These are phyloP conservation scores for Erebia palarica DNA, from an alignment of 2,888 invertebrate species.

Conservation along the genomic window DNA sequence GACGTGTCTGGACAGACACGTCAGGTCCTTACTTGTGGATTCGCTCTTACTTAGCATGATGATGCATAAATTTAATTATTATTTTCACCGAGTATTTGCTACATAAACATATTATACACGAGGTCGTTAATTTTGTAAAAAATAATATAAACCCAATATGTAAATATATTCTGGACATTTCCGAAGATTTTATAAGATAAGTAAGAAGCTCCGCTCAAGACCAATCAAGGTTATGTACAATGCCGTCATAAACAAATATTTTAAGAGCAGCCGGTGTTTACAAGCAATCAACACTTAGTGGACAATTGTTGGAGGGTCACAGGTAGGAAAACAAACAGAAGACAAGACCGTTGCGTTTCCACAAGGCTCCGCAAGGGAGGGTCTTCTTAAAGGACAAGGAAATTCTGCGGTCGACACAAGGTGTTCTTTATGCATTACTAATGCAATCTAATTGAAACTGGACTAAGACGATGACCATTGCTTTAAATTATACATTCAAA, in stretches of 20 bases:
- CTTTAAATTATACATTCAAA: slow-evolving; percentile 61
- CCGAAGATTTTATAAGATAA: background rate
- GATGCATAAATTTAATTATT: background rate
- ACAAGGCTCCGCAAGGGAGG: slow-evolving; percentile 55
- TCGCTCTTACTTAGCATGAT: no score
- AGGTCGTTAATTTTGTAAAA: background rate
- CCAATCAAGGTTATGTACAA: slow-evolving; percentile 29
- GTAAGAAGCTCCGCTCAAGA: background rate
- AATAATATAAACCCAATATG: background rate
- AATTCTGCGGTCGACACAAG: slow-evolving; percentile 63
- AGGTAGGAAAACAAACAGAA: slow-evolving; percentile 77
- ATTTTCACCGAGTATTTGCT: background rate
- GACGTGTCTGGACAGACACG: no score
- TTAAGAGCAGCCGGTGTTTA: slow-evolving; percentile 71
- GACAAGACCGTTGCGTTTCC: slow-evolving; percentile 64
- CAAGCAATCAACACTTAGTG: slow-evolving; percentile 80
- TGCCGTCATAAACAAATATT: slow-evolving; percentile 54
- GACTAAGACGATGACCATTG: slow-evolving; percentile 65
- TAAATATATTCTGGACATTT: background rate
- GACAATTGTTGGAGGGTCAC: slow-evolving; percentile 74
- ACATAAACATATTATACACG: background rate
- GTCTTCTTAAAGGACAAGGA: slow-evolving; percentile 74
- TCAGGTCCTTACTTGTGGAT: no score
- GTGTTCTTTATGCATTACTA: slow-evolving; percentile 78
- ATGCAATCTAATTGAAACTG: slow-evolving; percentile 76